These are phyloP conservation scores for Rhodophaea formosa DNA, from an alignment of 2,888 invertebrate species.

Conservation along the genomic window DNA sequence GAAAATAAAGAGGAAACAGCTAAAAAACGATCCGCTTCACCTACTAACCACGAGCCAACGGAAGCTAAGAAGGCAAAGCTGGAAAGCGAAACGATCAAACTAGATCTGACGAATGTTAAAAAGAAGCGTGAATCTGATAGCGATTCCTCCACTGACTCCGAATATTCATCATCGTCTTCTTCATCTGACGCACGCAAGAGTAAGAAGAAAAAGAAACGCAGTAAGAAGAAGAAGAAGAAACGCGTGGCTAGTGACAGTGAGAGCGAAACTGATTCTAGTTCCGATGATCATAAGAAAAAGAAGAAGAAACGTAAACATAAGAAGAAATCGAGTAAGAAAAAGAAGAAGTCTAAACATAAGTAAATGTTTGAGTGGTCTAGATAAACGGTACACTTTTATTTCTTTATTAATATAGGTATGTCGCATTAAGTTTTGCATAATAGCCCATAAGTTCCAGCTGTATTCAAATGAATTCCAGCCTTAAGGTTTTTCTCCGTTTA, in stretches of 20 bases:
- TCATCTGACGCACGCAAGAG: conserved; percentile 80
- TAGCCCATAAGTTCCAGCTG: not conserved
- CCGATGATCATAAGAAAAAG: conserved; percentile 84
- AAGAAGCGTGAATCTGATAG: conserved; percentile 72
- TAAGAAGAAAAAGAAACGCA: conserved; percentile 83
- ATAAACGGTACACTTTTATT: conserved; percentile 16
- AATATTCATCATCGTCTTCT: conserved; percentile 75
- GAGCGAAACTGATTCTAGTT: conserved; percentile 84
- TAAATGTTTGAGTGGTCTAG: conserved; percentile 33
- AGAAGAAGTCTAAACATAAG: conserved; percentile 84
- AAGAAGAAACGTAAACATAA: conserved; percentile 86
- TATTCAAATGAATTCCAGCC: not conserved
- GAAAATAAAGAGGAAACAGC: conserved; percentile 80
- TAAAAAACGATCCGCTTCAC: conserved; percentile 62
- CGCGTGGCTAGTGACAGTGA: conserved; percentile 83
- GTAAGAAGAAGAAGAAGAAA: conserved; percentile 82
- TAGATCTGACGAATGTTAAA: conserved; percentile 72
- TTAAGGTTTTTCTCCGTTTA: not conserved
- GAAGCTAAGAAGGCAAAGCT: conserved; percentile 62
- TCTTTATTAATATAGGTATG: conserved; percentile 24
- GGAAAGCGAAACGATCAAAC: conserved; percentile 69
- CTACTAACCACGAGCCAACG: conserved; percentile 33
- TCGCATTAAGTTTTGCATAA: conserved; percentile 1
- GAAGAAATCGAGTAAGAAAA: conserved; percentile 86
- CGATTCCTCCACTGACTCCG: conserved; percentile 68